Base-by-base conservation (phyloP, 2,888 invertebrate species). In the Neoascia interrupta region DNA sequence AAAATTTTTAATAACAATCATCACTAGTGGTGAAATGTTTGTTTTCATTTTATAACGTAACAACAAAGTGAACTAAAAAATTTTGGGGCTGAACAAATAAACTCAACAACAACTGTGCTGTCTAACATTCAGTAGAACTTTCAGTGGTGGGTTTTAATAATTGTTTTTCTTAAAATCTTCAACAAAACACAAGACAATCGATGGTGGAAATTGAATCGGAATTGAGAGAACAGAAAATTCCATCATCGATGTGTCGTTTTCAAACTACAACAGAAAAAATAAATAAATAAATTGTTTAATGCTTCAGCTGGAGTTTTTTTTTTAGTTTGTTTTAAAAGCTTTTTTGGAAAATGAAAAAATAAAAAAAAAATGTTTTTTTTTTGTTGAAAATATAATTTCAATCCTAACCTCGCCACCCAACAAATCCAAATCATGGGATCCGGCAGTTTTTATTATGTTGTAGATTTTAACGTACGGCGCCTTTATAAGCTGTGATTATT, bases 401-500 rank as follows among this genome's bases (percentile, higher is more conserved):
- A 69, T 88, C 87, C 89, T 89, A 89, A 89, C 89, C 89, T 89
- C 89, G 86, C 89, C 87, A 86, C 88, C 92, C 89, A 88, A 88
- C 83, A 88, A 83, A 85, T 92, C 92, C 87, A 93, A 90, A 90
- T 93, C 94, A 88, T 92, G 92, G 84, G 93, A 93, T 90, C 93
- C 91, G 89, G 93, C 94, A 91, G 95, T 96, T 95, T 96, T 96
- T 93, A 96, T 94, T 91, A 96, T 95, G 92, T 94, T 95, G 94
- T 96, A 96, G 92, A 96, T 94, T 94, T 96, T 96, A 92, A 95
- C 95, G 92, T 96, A 96, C 89, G 96, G 96, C 90, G 96, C 96
- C 95, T 96, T 97, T 93, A 97, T 94, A 91, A 96, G 94, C 96
- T 97, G 92, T 68, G 36, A 53, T 60, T 82, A n/a, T n/a, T n/a